These are phyloP conservation scores for Daubentonia madagascariensis DNA, from an alignment of 2,113 vertebrate species.

Conservation along the genomic window DNA sequence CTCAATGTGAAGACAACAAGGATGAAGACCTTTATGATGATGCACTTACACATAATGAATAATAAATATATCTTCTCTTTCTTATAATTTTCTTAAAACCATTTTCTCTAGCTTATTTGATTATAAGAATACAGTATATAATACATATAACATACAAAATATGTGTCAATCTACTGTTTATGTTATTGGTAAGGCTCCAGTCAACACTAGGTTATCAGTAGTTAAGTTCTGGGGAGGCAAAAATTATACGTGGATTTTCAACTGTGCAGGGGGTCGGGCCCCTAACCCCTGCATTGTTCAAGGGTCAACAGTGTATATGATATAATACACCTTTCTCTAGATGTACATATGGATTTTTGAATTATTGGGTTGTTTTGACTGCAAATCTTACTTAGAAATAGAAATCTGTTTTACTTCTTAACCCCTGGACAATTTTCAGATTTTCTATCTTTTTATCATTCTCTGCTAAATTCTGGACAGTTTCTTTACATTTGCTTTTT, in stretches of 20 bases:
- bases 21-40: background rate
- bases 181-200: background rate
- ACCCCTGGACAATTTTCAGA: background rate
- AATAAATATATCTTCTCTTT: background rate
- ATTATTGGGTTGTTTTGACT: no score
- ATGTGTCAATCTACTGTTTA: background rate
- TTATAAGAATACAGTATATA: background rate
- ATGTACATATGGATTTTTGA: background rate
- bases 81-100: background rate
- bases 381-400: background rate
- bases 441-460: background rate
- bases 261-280: background rate
- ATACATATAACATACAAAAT: background rate
- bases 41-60: background rate
- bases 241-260: background rate
- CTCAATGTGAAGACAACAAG: background rate
- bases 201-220: background rate
- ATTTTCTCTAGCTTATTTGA: background rate
- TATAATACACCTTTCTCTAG: background rate
- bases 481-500: background rate
- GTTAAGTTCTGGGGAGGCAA: background rate
- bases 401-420: background rate
- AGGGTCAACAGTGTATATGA: no score
- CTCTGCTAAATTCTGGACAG: background rate
- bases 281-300: background rate